Evolutionary conservation across 2,888 invertebrate species (phyloP), one percentile per base, ranked within the genome.

Genomic region (Heliconius erato): DNA sequence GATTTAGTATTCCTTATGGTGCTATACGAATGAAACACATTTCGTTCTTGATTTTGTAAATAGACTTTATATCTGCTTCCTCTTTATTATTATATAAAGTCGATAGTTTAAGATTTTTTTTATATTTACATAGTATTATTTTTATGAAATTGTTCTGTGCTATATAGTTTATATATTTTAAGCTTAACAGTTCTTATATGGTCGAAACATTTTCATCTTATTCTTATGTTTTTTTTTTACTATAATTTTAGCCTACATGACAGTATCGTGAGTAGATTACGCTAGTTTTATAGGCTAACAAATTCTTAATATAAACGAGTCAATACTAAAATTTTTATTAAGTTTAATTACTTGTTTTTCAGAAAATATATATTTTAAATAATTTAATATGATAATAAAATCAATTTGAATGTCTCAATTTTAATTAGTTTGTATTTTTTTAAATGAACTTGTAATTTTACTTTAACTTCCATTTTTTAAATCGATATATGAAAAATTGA

Each of bases 161-260:
- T 71, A 44, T 72, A 72, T 72, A 26, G 40, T 71, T 71, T 40
- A 71, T 71, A 44, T 71, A 26, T 44, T 71, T 40, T 72, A 72
- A 44, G 72, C 14, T 71, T n/a, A 71, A 28, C 14, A n/a, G 7
- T 26, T 26, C 49, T 67, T 32, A 28, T 78, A 72, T 77, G 35
- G 72, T 54, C 65, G 28, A 54, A 72, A 78, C 76, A 71, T 72
- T 83, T 79, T 82, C 74, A 19, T 74, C 19, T 81, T 23, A 68
- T 28, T 54, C 16, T 44, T 72, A 40, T 76, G 40, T 11, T 65
- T 68, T 76, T 74, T 63, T n/a, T 63, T n/a, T 59, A 19, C 28
- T 79, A 78, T 79, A 81, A 84, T 80, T 86, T 72, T 72, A 49
- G 85, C 85, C 85, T 74, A 83, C 87, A 88, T 87, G 87, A 88